A percentile compares a stretch with the other conserved stretches of the same genome.
Conservation (phyloP, 2,113 vertebrate species). For the Elachura formosa region DNA sequence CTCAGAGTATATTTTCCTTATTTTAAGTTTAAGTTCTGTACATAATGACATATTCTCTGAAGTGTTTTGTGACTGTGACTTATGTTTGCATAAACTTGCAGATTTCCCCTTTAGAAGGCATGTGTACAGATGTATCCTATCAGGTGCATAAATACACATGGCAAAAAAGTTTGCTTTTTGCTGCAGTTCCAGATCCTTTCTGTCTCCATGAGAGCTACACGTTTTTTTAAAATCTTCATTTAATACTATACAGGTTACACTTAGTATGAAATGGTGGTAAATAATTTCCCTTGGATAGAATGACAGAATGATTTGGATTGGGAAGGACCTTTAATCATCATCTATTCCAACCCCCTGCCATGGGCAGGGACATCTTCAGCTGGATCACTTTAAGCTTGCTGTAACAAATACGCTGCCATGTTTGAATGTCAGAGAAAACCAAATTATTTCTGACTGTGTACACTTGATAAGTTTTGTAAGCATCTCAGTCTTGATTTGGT, state of each 20-base stretch:
- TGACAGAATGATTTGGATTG: neutral
- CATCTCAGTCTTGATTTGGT: neutral
- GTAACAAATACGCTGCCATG: neutral
- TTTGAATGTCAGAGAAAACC: neutral
- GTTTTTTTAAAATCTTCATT: neutral
- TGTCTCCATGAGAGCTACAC: neutral
- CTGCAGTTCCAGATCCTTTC: neutral
- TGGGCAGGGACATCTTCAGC: neutral
- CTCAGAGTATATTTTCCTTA: neutral
- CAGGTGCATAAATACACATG: neutral
- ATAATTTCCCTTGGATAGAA: neutral
- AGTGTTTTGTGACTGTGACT: neutral
- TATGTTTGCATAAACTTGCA: neutral
- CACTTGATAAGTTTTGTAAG: constrained; percentile 32
- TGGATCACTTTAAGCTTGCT: neutral
- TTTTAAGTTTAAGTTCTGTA: neutral
- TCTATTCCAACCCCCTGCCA: neutral
- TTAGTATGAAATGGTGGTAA: neutral
- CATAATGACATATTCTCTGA: neutral
- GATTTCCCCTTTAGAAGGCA: neutral
- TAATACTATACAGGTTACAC: neutral
- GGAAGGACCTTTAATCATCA: neutral
- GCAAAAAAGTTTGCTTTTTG: neutral
- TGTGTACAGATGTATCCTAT: neutral
- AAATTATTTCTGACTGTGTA: neutral